phyloP scores from a whole-genome alignment of 1,140 invertebrate species.

The Phthorimaea operculella region DNA sequence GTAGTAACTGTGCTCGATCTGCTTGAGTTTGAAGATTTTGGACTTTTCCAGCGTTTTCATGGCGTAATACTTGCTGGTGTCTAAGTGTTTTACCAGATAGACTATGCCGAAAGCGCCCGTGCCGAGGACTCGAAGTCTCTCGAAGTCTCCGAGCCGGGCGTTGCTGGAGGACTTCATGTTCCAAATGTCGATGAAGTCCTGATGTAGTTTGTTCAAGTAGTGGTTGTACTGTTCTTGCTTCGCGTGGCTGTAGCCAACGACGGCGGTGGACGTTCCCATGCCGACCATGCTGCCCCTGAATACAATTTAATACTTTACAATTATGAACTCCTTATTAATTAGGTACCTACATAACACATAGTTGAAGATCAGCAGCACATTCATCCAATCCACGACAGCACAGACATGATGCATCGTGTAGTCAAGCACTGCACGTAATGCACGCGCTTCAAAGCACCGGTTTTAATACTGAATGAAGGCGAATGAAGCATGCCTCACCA shows the following conservation, averaged over 20 bases:
- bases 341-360: too few species aligned
- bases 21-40: slow-evolving; percentile 86
- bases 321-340: too few species aligned
- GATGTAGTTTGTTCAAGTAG: slow-evolving; percentile 44
- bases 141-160: slow-evolving; percentile 46
- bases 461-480: too few species aligned
- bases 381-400: too few species aligned
- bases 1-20: slow-evolving; percentile 86
- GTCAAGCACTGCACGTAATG: too few species aligned
- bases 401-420: too few species aligned
- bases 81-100: slow-evolving; percentile 79
- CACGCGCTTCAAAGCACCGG: too few species aligned
- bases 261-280: slow-evolving; percentile 8
- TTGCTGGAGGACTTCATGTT: slow-evolving; percentile 36
- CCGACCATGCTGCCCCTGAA: too few species aligned
- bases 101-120: slow-evolving; percentile 93
- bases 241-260: slow-evolving; percentile 29
- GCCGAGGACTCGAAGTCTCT: slow-evolving; percentile 73
- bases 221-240: slow-evolving; percentile 48
- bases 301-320: too few species aligned
- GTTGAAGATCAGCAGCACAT: too few species aligned
- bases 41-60: slow-evolving; percentile 94
- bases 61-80: slow-evolving; percentile 76
- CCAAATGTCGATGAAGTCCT: slow-evolving; percentile 48
- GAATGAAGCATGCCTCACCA: too few species aligned